phyloP scores from a whole-genome alignment of 2,113 vertebrate genomes.

The Todiramphus chloris region DNA sequence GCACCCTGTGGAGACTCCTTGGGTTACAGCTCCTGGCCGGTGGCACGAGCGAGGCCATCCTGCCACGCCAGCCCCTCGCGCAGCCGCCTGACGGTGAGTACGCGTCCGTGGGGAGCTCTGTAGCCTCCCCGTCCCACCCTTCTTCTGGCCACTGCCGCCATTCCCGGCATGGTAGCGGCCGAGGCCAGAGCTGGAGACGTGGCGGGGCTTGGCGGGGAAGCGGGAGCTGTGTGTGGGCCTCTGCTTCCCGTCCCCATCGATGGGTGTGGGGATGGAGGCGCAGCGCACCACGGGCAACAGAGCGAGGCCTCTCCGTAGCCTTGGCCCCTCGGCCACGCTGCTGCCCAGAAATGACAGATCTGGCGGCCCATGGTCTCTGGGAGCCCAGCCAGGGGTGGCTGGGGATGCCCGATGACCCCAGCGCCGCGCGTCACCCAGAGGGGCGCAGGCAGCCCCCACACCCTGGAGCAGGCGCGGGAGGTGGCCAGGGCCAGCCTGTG shows the following conservation, averaged over 20 bases:
- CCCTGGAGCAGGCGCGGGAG: background rate
- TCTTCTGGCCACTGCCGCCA: background rate
- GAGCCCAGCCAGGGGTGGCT: background rate
- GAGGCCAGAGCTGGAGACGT: background rate
- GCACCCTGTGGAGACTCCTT: background rate
- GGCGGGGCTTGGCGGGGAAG: background rate
- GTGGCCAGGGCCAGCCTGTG: accelerated
- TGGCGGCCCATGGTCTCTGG: background rate
- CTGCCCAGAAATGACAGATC: background rate
- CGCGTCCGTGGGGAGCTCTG: background rate
- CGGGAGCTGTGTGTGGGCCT: background rate
- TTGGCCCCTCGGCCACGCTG: background rate
- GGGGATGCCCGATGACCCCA: accelerated
- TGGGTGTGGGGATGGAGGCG: background rate
- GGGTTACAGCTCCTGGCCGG: background rate
- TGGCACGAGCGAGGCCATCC: background rate
- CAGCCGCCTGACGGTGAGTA: conserved; percentile 29
- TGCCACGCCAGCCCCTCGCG: background rate
- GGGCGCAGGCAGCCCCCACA: background rate
- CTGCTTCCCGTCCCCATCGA: background rate
- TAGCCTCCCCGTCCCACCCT: accelerated
- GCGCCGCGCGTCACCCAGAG: accelerated
- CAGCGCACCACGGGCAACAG: background rate
- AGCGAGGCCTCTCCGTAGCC: background rate
- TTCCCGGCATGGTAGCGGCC: accelerated